These are phyloP conservation scores for Elephas maximus DNA, from an alignment of 2,113 vertebrate species.

Conservation along the genomic window DNA sequence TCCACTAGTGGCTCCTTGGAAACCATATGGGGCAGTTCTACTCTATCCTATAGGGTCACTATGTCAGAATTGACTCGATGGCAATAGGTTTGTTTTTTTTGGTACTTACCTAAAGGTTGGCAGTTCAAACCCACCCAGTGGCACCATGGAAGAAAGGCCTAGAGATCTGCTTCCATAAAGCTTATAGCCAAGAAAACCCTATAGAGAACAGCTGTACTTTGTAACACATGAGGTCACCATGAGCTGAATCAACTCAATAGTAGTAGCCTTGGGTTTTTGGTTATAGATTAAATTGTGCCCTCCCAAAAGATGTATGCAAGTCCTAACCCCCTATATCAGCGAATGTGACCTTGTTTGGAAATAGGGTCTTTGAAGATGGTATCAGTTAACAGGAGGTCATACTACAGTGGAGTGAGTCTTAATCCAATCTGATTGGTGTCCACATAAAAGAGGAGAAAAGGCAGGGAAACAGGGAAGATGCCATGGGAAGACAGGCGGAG, in stretches of 20 bases:
- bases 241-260: background rate
- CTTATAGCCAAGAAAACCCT: background rate
- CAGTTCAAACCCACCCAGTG: too few relatives aligned
- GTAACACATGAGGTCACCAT: background rate
- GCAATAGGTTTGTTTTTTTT: too few relatives aligned
- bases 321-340: background rate
- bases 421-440: background rate
- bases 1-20: too few relatives aligned
- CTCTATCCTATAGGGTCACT: too few relatives aligned
- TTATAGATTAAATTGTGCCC: too few relatives aligned
- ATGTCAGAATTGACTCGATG: too few relatives aligned
- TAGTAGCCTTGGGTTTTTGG: too few relatives aligned
- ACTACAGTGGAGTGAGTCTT: background rate
- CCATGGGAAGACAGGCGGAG: background rate
- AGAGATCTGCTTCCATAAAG: background rate
- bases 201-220: background rate
- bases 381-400: background rate
- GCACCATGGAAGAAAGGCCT: too few relatives aligned
- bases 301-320: background rate
- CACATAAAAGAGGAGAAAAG: background rate
- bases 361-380: background rate
- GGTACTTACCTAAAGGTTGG: too few relatives aligned
- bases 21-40: too few relatives aligned
- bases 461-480: background rate
- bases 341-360: background rate